Evolutionary conservation across 2,888 invertebrate species (phyloP).

Genomic region (Microplitis deprimator): DNA sequence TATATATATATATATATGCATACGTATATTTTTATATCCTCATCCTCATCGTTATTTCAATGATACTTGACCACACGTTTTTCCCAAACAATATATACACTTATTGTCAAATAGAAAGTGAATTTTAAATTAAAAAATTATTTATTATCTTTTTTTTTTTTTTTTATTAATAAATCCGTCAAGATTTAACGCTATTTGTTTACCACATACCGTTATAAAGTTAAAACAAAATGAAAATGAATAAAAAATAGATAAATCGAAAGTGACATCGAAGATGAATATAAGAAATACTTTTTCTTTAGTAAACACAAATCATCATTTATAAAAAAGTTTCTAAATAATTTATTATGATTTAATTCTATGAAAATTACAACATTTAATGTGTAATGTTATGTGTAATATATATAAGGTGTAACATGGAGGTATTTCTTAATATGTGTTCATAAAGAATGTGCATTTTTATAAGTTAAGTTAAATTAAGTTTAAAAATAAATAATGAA

Average conservation of each 20-base stretch:
- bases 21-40: not conserved
- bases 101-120: slow-evolving; percentile 15
- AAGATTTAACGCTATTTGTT: not conserved
- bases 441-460: not conserved
- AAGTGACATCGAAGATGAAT: slow-evolving; percentile 1
- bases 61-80: slow-evolving; percentile 37
- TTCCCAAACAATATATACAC: slow-evolving; percentile 7
- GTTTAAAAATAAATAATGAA: not conserved
- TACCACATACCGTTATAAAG: not conserved
- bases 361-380: not conserved
- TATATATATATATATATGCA: slow-evolving; percentile 17
- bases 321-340: not conserved
- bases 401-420: not conserved
- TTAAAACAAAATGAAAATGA: not conserved
- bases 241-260: not conserved
- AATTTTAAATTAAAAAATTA: slow-evolving; percentile 5
- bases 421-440: not conserved
- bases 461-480: not conserved
- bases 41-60: slow-evolving; percentile 29
- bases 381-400: not conserved
- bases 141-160: not conserved
- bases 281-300: not conserved
- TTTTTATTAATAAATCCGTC: not conserved
- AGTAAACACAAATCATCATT: not conserved
- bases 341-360: not conserved